phyloP scores from a whole-genome alignment of 2,113 vertebrate genomes.

The Scatophagus argus region DNA sequence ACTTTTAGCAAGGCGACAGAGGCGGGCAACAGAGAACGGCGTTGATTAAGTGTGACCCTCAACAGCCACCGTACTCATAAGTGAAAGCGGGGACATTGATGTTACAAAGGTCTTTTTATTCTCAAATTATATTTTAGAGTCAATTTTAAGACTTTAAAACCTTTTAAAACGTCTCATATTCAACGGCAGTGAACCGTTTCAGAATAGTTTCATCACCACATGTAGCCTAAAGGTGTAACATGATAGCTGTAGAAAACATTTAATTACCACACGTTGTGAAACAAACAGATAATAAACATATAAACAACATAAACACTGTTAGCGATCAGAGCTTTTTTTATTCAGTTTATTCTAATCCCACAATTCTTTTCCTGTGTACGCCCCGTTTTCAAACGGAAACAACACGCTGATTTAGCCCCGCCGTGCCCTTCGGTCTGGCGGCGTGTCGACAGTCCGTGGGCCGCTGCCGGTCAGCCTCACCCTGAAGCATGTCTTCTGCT shows the following conservation, averaged over 20 bases:
- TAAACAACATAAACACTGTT: background rate
- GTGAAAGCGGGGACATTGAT: background rate
- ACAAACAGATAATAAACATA: background rate
- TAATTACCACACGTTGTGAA: background rate
- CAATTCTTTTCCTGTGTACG: too few relatives aligned
- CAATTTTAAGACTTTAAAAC: background rate
- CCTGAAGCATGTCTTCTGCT: too few relatives aligned
- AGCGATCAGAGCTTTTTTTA: background rate
- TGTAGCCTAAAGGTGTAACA: background rate
- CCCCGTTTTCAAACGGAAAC: too few relatives aligned
- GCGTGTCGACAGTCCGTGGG: too few relatives aligned
- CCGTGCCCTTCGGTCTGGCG: too few relatives aligned
- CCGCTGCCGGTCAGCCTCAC: too few relatives aligned
- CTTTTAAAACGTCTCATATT: background rate
- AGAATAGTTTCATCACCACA: background rate
- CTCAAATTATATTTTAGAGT: background rate
- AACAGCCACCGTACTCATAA: constrained; percentile 60
- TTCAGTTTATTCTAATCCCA: background rate
- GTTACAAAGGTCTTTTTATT: background rate
- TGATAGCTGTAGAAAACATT: background rate
- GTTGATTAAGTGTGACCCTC: constrained; percentile 52
- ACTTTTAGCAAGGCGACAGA: background rate
- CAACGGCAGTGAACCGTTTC: background rate
- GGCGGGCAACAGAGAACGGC: constrained; percentile 64
- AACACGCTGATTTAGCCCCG: too few relatives aligned